Conservation (phyloP, 2,797 vertebrate genomes). For the Todus mexicanus region DNA sequence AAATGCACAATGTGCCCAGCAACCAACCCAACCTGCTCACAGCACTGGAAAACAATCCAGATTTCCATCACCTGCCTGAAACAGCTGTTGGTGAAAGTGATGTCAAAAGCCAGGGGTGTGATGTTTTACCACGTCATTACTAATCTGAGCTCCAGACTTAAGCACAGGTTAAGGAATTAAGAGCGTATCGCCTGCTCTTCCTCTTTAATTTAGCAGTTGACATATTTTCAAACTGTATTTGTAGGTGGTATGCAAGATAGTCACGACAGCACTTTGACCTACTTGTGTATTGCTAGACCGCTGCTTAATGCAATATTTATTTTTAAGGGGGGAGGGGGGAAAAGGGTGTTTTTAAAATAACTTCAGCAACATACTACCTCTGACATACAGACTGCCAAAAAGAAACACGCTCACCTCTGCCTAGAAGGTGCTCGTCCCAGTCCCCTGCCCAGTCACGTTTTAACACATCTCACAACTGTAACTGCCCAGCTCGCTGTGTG, state of each 20-base stretch:
- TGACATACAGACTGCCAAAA: constrained; percentile 25
- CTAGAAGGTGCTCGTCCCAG: neutral
- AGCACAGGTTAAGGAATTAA: neutral
- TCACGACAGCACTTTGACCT: neutral
- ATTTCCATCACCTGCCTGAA: neutral
- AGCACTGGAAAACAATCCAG: neutral
- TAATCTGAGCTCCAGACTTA: neutral
- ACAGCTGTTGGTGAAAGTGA: neutral
- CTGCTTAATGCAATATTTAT: neutral
- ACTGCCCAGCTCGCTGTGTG: neutral
- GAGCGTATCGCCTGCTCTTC: neutral
- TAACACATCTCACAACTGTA: neutral
- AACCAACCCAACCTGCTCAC: neutral
- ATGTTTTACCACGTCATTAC: neutral
- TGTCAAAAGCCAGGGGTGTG: neutral
- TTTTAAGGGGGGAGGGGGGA: neutral
- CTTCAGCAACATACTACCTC: constrained; percentile 42
- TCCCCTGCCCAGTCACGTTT: neutral
- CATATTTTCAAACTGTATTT: neutral
- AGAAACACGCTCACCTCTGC: neutral
- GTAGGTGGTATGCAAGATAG: neutral
- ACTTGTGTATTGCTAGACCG: neutral
- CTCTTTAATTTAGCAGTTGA: neutral
- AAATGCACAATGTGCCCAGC: neutral
- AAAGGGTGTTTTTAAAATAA: neutral